Evolutionary conservation across 2,888 invertebrate species (phyloP).

Genomic region (Electrophaes corylata): DNA sequence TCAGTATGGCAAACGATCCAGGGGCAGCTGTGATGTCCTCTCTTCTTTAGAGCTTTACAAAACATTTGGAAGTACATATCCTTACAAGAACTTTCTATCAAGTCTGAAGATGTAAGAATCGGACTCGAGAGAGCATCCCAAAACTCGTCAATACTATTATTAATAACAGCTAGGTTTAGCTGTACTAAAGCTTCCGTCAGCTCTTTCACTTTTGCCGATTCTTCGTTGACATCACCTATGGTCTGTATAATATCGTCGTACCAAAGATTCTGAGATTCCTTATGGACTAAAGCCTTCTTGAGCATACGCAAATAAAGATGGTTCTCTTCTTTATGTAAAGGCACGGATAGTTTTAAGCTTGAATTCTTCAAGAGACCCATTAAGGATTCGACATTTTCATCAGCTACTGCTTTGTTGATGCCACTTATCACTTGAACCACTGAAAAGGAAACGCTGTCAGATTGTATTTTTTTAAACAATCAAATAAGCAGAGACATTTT

Average conservation of each 20-base stretch:
- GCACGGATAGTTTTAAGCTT: slow-evolving; percentile 68
- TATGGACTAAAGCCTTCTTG: slow-evolving; percentile 75
- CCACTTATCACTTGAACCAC: slow-evolving; percentile 83
- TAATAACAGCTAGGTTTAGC: slow-evolving; percentile 70
- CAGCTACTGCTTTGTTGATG: slow-evolving; percentile 85
- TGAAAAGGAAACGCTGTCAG: slow-evolving; percentile 58
- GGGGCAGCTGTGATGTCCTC: slow-evolving; percentile 71
- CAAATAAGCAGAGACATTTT: not conserved
- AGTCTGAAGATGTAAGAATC: slow-evolving; percentile 51
- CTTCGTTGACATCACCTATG: slow-evolving; percentile 73
- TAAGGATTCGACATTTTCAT: slow-evolving; percentile 78
- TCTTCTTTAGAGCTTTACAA: slow-evolving; percentile 72
- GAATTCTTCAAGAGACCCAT: slow-evolving; percentile 77
- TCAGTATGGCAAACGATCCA: slow-evolving; percentile 81
- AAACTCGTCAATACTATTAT: slow-evolving; percentile 69
- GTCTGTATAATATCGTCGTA: slow-evolving; percentile 82
- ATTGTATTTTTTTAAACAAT: not conserved
- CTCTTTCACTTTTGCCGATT: slow-evolving; percentile 77
- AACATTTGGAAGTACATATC: slow-evolving; percentile 79
- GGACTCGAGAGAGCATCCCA: slow-evolving; percentile 65
- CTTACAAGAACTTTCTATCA: slow-evolving; percentile 66
- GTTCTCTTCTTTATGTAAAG: slow-evolving; percentile 75
- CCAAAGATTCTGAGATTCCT: slow-evolving; percentile 85
- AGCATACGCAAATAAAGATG: slow-evolving; percentile 81
- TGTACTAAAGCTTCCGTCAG: slow-evolving; percentile 73